Evolutionary conservation across 2,797 vertebrate genomes (phyloP).

Genomic region (Aselliscus stoliczkanus): DNA sequence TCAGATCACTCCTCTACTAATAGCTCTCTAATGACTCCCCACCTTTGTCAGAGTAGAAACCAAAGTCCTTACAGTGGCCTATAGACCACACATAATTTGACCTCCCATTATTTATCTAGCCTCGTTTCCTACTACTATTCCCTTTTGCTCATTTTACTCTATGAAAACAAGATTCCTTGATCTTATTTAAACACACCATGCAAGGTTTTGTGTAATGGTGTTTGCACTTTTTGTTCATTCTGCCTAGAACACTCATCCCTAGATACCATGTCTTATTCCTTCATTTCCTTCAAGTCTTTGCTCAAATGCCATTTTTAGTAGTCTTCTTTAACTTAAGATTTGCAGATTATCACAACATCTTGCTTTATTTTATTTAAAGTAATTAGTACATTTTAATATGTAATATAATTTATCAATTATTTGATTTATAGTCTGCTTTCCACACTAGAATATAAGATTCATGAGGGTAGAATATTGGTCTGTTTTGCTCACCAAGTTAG

Average conservation of each 20-base stretch:
- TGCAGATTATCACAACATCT: neutral
- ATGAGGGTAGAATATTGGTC: neutral
- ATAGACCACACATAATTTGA: neutral
- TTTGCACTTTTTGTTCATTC: neutral
- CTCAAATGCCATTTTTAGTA: neutral
- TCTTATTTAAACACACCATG: neutral
- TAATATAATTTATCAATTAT: neutral
- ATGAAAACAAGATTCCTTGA: neutral
- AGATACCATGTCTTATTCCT: neutral
- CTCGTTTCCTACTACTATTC: neutral
- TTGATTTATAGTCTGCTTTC: neutral
- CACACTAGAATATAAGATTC: neutral
- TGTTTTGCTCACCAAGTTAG: neutral
- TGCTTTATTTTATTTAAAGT: neutral
- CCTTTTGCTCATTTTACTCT: neutral
- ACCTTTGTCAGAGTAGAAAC: neutral
- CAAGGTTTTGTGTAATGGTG: neutral
- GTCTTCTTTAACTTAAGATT: neutral
- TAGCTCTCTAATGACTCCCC: neutral
- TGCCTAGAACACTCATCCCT: neutral
- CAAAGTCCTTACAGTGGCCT: neutral
- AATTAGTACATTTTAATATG: neutral
- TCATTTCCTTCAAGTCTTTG: neutral
- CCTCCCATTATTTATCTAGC: neutral
- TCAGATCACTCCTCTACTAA: neutral